Evolutionary conservation across 1,140 invertebrate genomes (phyloP).

Genomic region (Aphelinus certus): DNA sequence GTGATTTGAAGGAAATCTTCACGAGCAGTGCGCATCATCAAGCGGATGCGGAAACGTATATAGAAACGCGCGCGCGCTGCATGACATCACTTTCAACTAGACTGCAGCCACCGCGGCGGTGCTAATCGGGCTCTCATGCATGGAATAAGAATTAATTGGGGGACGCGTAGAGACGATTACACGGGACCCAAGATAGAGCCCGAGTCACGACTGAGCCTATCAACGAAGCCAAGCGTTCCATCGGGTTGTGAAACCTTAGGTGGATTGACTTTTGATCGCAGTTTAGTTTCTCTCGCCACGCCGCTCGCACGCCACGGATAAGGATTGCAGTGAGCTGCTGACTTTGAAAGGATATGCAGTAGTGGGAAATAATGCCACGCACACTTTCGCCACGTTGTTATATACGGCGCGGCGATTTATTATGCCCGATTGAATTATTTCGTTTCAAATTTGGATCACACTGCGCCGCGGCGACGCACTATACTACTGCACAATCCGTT

Average conservation of each 20-base stretch:
- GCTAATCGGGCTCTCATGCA: background rate
- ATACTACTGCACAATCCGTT: too few species aligned
- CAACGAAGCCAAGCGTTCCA: background rate
- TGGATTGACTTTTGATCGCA: background rate
- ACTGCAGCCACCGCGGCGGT: background rate
- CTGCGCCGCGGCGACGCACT: too few species aligned
- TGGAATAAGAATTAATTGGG: conserved; percentile 1
- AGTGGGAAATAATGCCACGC: too few species aligned
- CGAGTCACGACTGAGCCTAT: background rate
- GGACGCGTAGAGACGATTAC: too few species aligned
- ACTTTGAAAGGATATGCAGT: background rate
- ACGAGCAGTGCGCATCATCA: background rate
- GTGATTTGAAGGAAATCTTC: background rate
- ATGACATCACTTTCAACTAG: background rate
- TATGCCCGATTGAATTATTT: too few species aligned
- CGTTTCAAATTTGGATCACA: too few species aligned
- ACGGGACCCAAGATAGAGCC: too few species aligned
- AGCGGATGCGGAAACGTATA: conserved; percentile 8
- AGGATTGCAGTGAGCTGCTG: background rate
- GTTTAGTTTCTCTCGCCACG: background rate
- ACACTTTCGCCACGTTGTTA: too few species aligned
- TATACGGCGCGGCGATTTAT: too few species aligned
- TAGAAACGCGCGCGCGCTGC: background rate
- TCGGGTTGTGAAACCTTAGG: background rate
- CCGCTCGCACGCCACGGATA: background rate